A percentile compares a stretch with the other conserved stretches of the same genome.
Conservation (phyloP, 2,888 invertebrate genomes). For the Leuctra nigra region DNA sequence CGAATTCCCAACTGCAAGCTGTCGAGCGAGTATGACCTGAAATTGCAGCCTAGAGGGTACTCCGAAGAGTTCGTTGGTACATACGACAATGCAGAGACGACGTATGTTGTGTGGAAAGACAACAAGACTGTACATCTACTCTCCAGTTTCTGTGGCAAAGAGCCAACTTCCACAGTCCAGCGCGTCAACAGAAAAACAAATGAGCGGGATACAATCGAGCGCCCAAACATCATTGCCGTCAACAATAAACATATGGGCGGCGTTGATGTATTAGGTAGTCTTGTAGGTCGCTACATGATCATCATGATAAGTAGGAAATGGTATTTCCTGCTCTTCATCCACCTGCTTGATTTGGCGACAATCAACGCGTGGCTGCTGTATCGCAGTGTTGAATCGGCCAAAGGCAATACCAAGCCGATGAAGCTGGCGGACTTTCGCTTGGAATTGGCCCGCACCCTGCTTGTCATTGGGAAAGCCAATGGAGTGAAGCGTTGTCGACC, state of each 20-base stretch:
- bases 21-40: slow-evolving; percentile 10
- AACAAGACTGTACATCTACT: slow-evolving; percentile 35
- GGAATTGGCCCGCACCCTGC: slow-evolving; percentile 12
- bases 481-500: neutral
- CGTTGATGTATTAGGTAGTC: too few species aligned
- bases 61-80: slow-evolving; percentile 20
- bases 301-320: too few species aligned
- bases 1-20: slow-evolving; percentile 22
- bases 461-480: slow-evolving; percentile 3
- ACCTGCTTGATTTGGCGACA: too few species aligned
- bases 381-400: too few species aligned
- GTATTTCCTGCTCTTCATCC: too few species aligned
- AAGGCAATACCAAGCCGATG: too few species aligned
- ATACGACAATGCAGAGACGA: slow-evolving; percentile 13
- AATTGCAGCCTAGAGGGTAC: slow-evolving; percentile 21
- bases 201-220: slow-evolving; percentile 35
- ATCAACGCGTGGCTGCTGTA: too few species aligned
- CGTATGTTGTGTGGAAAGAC: slow-evolving; percentile 33
- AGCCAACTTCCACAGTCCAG: slow-evolving; percentile 34
- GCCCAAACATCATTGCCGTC: slow-evolving; percentile 35
- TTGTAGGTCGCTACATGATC: too few species aligned
- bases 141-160: slow-evolving; percentile 34
- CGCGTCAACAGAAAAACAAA: slow-evolving; percentile 35
- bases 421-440: too few species aligned
- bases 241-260: slow-evolving; percentile 38